phyloP scores from a whole-genome alignment of 2,797 vertebrate genomes.

The Macroramphosus scolopax region DNA sequence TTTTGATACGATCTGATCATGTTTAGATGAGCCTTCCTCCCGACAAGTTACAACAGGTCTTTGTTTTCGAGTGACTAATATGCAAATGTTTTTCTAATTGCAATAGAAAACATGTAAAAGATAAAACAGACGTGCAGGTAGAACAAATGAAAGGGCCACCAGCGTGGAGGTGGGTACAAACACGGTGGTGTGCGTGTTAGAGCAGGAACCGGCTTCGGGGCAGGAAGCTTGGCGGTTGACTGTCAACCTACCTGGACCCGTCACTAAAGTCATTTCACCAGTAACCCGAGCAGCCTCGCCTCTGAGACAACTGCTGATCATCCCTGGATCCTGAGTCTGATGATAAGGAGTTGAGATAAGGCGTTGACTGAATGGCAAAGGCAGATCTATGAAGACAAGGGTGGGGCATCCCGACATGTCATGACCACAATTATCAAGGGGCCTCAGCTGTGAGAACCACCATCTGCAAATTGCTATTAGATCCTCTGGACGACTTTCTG shows the following conservation, averaged over 20 bases:
- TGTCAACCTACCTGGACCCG: constrained; percentile 26
- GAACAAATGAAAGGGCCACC: neutral
- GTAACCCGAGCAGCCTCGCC: constrained; percentile 56
- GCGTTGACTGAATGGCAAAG: constrained; percentile 55
- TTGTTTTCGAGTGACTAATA: neutral
- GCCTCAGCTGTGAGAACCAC: constrained; percentile 44
- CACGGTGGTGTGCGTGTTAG: constrained; percentile 37
- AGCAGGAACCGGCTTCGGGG: constrained; percentile 46
- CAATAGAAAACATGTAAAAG: too few relatives aligned
- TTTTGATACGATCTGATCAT: constrained; percentile 20
- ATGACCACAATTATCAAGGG: constrained; percentile 29
- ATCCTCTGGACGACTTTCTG: neutral
- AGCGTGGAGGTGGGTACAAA: constrained; percentile 9
- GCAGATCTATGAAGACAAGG: constrained; percentile 53
- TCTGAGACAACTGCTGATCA: constrained; percentile 47
- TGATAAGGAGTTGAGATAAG: constrained; percentile 67
- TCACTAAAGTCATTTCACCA: constrained; percentile 47
- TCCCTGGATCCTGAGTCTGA: constrained; percentile 48
- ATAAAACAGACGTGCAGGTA: neutral
- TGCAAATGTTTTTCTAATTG: too few relatives aligned
- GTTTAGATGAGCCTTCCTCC: constrained; percentile 13
- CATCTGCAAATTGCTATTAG: constrained; percentile 32
- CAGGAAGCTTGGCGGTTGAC: constrained; percentile 20
- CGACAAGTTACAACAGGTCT: constrained; percentile 20
- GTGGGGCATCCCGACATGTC: constrained; percentile 43